Percentiles rank a stretch among this genome's conserved stretches.
phyloP scores from a whole-genome alignment of 2,113 vertebrate genomes.

The Bufo bufo region DNA sequence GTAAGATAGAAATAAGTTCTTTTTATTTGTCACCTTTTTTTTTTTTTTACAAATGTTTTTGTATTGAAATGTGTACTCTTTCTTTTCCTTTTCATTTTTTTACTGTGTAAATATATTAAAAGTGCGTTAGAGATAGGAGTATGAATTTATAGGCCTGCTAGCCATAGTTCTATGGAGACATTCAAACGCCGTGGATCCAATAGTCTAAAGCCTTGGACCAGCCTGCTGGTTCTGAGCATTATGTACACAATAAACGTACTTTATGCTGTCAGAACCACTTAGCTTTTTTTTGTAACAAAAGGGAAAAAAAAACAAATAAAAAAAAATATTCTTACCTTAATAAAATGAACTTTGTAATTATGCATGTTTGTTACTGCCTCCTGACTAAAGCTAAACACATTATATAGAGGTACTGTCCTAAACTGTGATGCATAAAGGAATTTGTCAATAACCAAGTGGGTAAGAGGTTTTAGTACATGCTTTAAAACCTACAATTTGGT shows the following conservation, averaged over 20 bases:
- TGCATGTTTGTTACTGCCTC: conserved; percentile 55
- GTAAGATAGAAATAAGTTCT: conserved; percentile 75
- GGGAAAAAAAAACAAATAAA: conserved; percentile 81
- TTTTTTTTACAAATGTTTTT: conserved; percentile 69
- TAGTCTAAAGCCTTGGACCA: conserved; percentile 72
- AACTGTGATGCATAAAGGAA: no score
- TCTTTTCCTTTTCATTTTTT: conserved; percentile 69
- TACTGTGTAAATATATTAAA: conserved; percentile 90
- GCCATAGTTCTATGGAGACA: conserved; percentile 76
- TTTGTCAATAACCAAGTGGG: no score
- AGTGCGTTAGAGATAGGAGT: conserved; percentile 85
- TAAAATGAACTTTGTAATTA: conserved; percentile 92
- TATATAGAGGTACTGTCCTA: background rate
- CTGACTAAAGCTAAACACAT: conserved; percentile 16
- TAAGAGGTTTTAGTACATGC: no score
- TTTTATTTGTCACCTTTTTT: conserved; percentile 69
- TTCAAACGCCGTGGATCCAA: conserved; percentile 72
- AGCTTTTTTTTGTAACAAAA: conserved; percentile 91
- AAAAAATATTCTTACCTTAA: conserved; percentile 97
- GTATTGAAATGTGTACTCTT: conserved; percentile 78
- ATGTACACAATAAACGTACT: conserved; percentile 74
- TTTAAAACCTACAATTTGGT: no score
- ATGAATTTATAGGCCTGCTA: conserved; percentile 71
- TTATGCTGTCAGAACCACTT: conserved; percentile 86
- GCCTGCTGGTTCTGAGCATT: conserved; percentile 72